Conservation (phyloP, 2,888 invertebrate genomes). For the Emesis furor region DNA sequence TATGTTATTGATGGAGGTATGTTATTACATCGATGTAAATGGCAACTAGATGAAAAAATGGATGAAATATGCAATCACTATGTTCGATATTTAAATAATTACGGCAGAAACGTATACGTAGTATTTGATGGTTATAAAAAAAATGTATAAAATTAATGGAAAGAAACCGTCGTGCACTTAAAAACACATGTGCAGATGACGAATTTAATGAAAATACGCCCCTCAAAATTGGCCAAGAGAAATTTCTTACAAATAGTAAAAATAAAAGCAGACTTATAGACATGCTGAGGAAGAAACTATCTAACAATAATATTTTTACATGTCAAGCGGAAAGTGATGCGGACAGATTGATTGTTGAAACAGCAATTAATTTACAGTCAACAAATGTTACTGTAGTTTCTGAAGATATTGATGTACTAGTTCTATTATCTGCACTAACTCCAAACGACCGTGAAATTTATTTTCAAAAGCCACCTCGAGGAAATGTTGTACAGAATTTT, state of each 20-base stretch:
- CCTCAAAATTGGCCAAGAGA: background rate
- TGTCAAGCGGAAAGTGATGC: constrained; percentile 10
- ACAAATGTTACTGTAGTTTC: constrained; percentile 2
- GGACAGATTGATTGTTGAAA: constrained; percentile 20
- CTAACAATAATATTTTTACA: background rate
- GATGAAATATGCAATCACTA: no score
- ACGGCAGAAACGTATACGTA: no score
- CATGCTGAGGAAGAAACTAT: background rate
- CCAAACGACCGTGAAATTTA: background rate
- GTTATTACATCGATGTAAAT: no score
- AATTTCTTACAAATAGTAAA: background rate
- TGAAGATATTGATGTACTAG: background rate
- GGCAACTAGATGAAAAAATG: no score
- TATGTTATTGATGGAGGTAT: no score
- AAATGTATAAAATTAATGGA: no score
- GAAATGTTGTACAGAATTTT: background rate
- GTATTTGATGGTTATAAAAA: no score
- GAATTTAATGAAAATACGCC: background rate
- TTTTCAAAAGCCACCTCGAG: background rate
- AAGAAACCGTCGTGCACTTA: background rate
- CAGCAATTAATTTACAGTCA: constrained; percentile 16
- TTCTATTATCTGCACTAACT: constrained; percentile 8
- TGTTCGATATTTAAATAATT: no score
- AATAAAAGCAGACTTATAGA: background rate
- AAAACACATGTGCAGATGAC: background rate